Percentiles rank a stretch among this genome's conserved stretches.
Conservation (phyloP, 2,797 vertebrate genomes). For the Muraenolepis orangiensis region DNA sequence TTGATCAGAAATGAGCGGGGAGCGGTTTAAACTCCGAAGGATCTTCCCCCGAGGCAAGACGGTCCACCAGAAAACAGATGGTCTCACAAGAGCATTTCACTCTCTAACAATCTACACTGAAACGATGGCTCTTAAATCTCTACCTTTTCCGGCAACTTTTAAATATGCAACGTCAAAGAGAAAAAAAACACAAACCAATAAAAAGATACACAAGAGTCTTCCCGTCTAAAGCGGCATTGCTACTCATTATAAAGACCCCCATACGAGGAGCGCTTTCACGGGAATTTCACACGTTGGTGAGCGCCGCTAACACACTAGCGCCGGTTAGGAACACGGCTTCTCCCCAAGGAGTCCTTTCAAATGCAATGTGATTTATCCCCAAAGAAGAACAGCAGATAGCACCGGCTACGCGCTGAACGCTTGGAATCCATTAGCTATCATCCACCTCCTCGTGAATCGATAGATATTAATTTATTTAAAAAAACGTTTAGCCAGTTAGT, state of each 20-base stretch:
- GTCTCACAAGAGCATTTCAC: neutral
- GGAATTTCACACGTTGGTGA: constrained; percentile 7
- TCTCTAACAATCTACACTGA: neutral
- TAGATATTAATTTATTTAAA: neutral
- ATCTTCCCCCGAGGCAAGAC: neutral
- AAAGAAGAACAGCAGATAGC: neutral
- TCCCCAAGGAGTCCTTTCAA: neutral
- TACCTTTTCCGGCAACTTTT: neutral
- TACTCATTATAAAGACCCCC: neutral
- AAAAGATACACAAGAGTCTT: neutral
- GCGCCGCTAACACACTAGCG: neutral
- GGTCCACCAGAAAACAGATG: neutral
- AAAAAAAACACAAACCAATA: neutral
- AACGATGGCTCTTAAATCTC: neutral
- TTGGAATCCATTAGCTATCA: neutral
- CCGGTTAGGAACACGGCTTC: neutral
- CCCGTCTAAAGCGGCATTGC: neutral
- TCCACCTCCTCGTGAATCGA: neutral
- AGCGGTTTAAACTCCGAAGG: neutral
- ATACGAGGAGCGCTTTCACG: neutral
- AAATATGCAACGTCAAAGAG: neutral
- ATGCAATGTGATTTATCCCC: neutral
- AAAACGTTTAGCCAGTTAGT: neutral
- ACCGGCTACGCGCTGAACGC: neutral
- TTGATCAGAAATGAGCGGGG: neutral